Evolutionary conservation across 2,888 invertebrate genomes (phyloP), one percentile per base, ranked within the genome.

Genomic region (Ganaspis brasiliensis): DNA sequence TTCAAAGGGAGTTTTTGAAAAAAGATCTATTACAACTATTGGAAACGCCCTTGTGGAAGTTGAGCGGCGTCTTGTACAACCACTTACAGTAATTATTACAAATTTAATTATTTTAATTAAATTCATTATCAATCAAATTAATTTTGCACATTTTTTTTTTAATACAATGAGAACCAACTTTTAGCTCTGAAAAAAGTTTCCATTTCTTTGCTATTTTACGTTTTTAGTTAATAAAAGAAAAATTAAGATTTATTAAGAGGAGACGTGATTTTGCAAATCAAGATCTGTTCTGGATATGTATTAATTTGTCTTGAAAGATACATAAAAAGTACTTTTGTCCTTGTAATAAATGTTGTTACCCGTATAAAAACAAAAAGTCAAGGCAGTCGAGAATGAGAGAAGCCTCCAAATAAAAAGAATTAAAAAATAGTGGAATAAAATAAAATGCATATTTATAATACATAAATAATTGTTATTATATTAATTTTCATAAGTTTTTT

Each of bases 1-100:
- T 6, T 79, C 85, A 8, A 87, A 81, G 35, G 79, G 85, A 59
- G 52, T 83, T 31, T 77, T 87, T 9, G 85, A 87, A 56, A 83
- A 81, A 72, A 80, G 78, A 76, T 63, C 79, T 35, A 52, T 76
- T 35, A 72, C 82, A 21, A 49, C 75, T 19, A 49, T 85, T 37
- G 77, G 74, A 12, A 76, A 73, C 73, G 63, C 70, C 24, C 49
- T 74, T 26, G 55, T 70, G 16, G 71, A 67, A 14, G 57, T 19
- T 26, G 73, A 75, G 24, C 70, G 76, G 61, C 79, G 40, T 45
- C 55, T 37, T 40, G 19, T 55, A 8, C 72, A 21, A 14, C 72
- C 8, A 12, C 19, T 52, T 67, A 49, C 67, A 73, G 79, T 79
- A 74, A 71, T 52, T 35, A 52, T 52, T 19, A 6, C 31, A 31